Evolutionary conservation across 37 sponge, comb jelly and placozoan species (phyloP).

Genomic region (Amphimedon queenslandica): DNA sequence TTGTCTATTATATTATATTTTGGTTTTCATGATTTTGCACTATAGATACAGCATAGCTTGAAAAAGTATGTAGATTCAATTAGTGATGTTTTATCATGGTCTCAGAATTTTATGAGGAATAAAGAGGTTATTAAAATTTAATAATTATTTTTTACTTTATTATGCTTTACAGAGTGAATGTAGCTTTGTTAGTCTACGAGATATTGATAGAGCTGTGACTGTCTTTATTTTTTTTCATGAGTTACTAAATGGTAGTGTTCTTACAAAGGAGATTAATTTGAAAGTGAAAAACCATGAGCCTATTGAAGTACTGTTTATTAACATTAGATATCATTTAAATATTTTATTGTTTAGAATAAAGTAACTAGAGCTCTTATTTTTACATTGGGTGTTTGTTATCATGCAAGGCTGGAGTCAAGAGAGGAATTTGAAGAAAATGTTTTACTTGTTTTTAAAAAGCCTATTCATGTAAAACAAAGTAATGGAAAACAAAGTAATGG

Average conservation of each 20-base stretch:
- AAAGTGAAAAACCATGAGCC: neutral
- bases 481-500: too few species aligned
- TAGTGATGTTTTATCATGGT: neutral
- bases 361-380: slow-evolving; percentile 21
- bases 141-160: neutral
- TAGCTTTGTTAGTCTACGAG: slow-evolving; percentile 80
- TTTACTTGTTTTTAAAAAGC: slow-evolving; percentile 18
- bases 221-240: slow-evolving; percentile 63
- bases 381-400: slow-evolving; percentile 46
- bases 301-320: neutral
- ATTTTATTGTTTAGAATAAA: slow-evolving; percentile 1
- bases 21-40: too few species aligned
- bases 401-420: slow-evolving; percentile 38
- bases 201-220: slow-evolving; percentile 79
- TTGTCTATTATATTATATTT: neutral
- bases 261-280: neutral
- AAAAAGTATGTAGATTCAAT: neutral
- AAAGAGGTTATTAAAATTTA: neutral
- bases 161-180: slow-evolving; percentile 58
- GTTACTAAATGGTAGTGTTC: slow-evolving; percentile 15
- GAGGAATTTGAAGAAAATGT: slow-evolving; percentile 46
- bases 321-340: neutral
- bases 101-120: neutral
- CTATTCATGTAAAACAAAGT: slow-evolving; percentile 26
- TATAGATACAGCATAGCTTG: too few species aligned